Evolutionary conservation across 2,797 vertebrate species (phyloP).

Genomic region (Kryptopterus vitreolus): DNA sequence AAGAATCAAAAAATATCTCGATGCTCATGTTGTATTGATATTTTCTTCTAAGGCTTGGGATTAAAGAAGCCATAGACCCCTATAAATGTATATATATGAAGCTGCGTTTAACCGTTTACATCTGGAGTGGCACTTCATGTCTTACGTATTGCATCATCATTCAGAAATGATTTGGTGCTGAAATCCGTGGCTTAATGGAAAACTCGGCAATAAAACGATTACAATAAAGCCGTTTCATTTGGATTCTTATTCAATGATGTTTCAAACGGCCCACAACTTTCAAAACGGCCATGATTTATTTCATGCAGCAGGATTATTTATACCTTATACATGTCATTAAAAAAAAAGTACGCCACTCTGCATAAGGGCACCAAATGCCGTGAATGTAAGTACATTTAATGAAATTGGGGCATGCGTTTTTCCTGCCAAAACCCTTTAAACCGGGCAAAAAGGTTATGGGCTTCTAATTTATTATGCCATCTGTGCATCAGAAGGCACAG

Average conservation of each 20-base stretch:
- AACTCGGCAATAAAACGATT: neutral
- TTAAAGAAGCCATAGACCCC: too few species aligned
- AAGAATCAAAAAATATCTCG: too few species aligned
- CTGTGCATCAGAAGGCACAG: neutral
- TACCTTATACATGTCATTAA: neutral
- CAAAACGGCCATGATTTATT: neutral
- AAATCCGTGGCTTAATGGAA: too few species aligned
- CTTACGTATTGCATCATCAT: neutral
- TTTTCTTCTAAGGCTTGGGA: too few species aligned
- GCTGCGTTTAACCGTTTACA: neutral
- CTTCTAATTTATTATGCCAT: neutral
- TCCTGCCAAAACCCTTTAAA: neutral
- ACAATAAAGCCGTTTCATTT: neutral
- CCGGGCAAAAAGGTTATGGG: neutral
- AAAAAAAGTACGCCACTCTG: neutral
- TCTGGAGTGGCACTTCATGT: neutral
- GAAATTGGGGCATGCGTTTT: neutral
- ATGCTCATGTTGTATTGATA: too few species aligned
- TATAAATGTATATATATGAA: too few species aligned
- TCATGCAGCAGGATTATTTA: neutral
- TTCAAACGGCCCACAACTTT: neutral
- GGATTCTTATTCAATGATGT: neutral
- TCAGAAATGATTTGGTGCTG: neutral
- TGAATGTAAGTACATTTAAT: neutral
- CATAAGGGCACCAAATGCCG: neutral